Evolutionary conservation across 2,888 invertebrate species (phyloP).

Genomic region (Phalera bucephala): DNA sequence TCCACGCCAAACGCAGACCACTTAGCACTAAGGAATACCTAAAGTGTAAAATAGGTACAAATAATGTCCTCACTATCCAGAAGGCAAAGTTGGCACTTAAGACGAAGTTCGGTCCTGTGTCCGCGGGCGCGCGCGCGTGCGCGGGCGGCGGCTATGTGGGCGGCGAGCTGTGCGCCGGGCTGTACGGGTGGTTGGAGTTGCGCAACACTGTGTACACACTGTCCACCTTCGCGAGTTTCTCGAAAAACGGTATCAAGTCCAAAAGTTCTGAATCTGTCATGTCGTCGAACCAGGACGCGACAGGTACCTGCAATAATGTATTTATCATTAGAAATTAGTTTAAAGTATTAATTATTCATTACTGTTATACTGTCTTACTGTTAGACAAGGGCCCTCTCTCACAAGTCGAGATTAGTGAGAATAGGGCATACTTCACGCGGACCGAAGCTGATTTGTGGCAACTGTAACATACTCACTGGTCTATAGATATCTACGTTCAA

Average conservation of each 20-base stretch:
- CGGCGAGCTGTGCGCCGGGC: slow-evolving; percentile 76
- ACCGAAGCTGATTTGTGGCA: too few relatives aligned
- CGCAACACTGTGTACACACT: slow-evolving; percentile 97
- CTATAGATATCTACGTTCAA: too few relatives aligned
- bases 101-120: slow-evolving; percentile 55
- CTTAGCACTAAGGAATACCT: slow-evolving; percentile 79
- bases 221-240: slow-evolving; percentile 97
- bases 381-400: too few relatives aligned
- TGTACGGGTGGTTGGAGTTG: slow-evolving; percentile 94
- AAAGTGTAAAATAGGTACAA: slow-evolving; percentile 79
- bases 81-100: slow-evolving; percentile 84
- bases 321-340: too few relatives aligned
- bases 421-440: too few relatives aligned
- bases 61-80: slow-evolving; percentile 81
- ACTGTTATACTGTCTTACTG: too few relatives aligned
- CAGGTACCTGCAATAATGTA: slow-evolving; percentile 90
- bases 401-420: too few relatives aligned
- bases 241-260: slow-evolving; percentile 99
- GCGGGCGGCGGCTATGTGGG: slow-evolving; percentile 57
- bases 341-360: too few relatives aligned
- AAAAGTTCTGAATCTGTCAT: slow-evolving; percentile 98
- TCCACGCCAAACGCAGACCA: too few relatives aligned
- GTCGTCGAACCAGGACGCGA: slow-evolving; percentile 99
- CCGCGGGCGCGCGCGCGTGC: neutral
- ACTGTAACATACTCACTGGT: too few relatives aligned